These are phyloP conservation scores for Dysmachus trigonus DNA, from an alignment of 2,888 invertebrate genomes.

Conservation along the genomic window DNA sequence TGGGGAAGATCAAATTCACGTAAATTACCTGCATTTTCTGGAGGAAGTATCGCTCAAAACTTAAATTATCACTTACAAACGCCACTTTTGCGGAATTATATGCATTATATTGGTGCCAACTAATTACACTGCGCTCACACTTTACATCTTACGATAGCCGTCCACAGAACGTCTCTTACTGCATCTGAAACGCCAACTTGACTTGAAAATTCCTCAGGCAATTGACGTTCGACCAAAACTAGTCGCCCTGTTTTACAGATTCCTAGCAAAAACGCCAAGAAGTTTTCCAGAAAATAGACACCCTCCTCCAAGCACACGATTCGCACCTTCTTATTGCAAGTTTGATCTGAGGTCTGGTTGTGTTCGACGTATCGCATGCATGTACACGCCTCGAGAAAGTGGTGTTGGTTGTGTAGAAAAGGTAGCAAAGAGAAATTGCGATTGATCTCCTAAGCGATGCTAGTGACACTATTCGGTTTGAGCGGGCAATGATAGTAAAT, in stretches of 20 bases:
- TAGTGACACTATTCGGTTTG: not conserved
- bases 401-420: not conserved
- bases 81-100: slow-evolving; percentile 60
- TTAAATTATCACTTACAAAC: slow-evolving; percentile 62
- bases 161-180: not conserved
- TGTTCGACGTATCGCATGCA: not conserved
- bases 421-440: not conserved
- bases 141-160: slow-evolving; percentile 30
- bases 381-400: not conserved
- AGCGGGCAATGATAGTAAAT: not conserved
- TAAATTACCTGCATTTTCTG: slow-evolving; percentile 62
- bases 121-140: slow-evolving; percentile 16
- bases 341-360: not conserved
- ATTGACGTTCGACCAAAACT: not conserved
- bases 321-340: not conserved
- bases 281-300: slow-evolving; percentile 3
- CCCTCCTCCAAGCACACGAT: not conserved
- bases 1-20: not conserved
- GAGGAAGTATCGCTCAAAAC: slow-evolving; percentile 63
- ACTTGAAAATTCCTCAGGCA: not conserved
- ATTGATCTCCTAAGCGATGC: not conserved
- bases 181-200: not conserved
- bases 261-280: slow-evolving; percentile 15
- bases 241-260: not conserved
- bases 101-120: slow-evolving; percentile 32